Base-by-base conservation (phyloP, 1,140 invertebrate species). In the Propsilocerus akamusi region DNA sequence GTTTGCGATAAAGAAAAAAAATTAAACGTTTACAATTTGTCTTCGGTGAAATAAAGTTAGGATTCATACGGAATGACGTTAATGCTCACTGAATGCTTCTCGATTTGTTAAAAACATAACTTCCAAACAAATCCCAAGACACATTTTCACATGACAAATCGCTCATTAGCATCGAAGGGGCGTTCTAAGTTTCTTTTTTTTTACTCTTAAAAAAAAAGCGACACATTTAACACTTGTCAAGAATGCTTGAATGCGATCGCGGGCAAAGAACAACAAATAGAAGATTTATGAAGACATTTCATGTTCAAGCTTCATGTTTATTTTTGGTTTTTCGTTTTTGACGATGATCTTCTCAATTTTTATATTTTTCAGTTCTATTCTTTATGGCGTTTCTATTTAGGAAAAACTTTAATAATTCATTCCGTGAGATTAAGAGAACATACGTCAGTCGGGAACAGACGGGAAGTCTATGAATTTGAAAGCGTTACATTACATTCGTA, bases 271-370 rank as follows among this genome's bases (percentile, higher is more conserved):
- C 22, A 41, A 41, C 34, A 41, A 41, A 41, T 41, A 41, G 34
- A 41, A 41, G 34, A 41, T 41, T 20, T 41, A 41, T 41, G 34
- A 41, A 41, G 34, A 41, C 22, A 41, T 41, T n/a, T 41, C 34
- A 41, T 41, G 34, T 41, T 41, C 14, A 41, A n/a, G 17, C 14
- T 41, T 41, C 8, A 41, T 41, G 34, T 41, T 41, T 41, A 41
- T 41, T 41, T 41, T 41, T 20, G 34, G 34, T 20, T 41, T n/a
- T n/a, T n/a, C n/a, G n/a, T n/a, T n/a, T 12, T 12, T 20, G 32
- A 20, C 32, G 12, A 37, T 12, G 20, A 14, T 37, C 20, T 37
- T 37, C n/a, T 37, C 32, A 20, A 12, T 14, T 37, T 37, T 12
- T 12, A 37, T 20, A 20, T 12, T 4, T 37, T 37, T 37, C 20